Evolutionary conservation across 2,888 invertebrate species (phyloP).

Genomic region (Drosophila leonis): DNA sequence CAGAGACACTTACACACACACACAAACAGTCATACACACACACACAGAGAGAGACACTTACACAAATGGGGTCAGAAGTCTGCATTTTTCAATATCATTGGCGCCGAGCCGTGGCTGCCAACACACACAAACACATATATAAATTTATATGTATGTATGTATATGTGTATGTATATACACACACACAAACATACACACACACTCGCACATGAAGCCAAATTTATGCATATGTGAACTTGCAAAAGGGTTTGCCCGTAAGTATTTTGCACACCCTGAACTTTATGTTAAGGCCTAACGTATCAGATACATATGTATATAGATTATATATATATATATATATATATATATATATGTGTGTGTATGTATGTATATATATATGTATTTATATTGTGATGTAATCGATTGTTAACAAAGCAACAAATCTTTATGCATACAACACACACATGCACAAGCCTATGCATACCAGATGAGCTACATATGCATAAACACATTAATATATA

Average conservation of each 20-base stretch:
- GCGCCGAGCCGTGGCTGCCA: constrained; percentile 54
- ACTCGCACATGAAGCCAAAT: constrained; percentile 16
- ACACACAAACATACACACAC: constrained; percentile 8
- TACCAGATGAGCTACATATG: neutral
- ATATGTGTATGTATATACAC: neutral
- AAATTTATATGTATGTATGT: constrained; percentile 5
- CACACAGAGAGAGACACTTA: constrained; percentile 19
- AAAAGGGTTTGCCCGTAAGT: constrained; percentile 18
- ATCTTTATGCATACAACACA: constrained; percentile 9
- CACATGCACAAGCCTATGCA: neutral
- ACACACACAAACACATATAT: constrained; percentile 24
- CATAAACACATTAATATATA: neutral
- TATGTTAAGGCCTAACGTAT: constrained; percentile 33
- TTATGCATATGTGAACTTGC: constrained; percentile 53
- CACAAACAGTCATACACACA: constrained; percentile 7
- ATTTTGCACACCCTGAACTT: constrained; percentile 44
- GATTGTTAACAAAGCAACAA: constrained; percentile 43
- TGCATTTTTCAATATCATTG: constrained; percentile 67
- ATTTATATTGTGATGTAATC: constrained; percentile 29
- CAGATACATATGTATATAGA: neutral
- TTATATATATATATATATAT: neutral
- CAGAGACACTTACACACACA: constrained; percentile 5
- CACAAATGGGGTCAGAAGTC: constrained; percentile 64
- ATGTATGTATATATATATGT: neutral
- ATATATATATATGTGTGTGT: neutral